phyloP scores from a whole-genome alignment of 2,888 invertebrate genomes.

The Autographa gamma region DNA sequence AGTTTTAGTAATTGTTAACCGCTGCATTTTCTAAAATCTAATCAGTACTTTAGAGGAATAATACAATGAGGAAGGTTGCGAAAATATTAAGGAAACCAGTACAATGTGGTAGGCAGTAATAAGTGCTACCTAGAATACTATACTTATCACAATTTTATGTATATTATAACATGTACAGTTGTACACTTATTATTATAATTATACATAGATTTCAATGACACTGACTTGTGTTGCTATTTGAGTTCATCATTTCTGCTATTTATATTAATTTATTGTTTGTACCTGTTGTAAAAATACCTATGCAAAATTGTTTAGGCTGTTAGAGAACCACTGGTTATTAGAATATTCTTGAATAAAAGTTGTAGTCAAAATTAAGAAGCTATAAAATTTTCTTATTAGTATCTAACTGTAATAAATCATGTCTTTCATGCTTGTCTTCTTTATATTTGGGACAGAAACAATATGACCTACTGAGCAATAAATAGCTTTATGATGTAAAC shows the following conservation, averaged over 20 bases:
- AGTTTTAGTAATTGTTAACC: background rate
- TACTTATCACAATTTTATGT: background rate
- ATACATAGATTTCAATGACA: background rate
- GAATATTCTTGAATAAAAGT: background rate
- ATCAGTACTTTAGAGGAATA: background rate
- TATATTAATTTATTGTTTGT: background rate
- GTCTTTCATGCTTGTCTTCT: background rate
- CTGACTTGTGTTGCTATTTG: background rate
- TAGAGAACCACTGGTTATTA: background rate
- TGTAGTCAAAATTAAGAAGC: too few relatives aligned
- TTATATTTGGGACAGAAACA: conserved; percentile 9
- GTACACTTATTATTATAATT: background rate
- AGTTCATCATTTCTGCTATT: background rate
- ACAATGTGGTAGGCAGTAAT: background rate
- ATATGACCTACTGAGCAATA: conserved; percentile 23
- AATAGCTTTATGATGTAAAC: conserved; percentile 35
- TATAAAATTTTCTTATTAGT: background rate
- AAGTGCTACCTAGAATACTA: background rate
- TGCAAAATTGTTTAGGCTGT: background rate
- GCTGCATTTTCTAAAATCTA: background rate
- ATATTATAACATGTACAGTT: background rate
- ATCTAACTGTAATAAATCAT: background rate
- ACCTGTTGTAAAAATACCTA: background rate
- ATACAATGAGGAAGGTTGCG: background rate
- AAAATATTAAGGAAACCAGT: background rate